Percentiles rank a stretch among this genome's conserved stretches.
Conservation (phyloP, 1,140 invertebrate genomes). For the Mya arenaria region DNA sequence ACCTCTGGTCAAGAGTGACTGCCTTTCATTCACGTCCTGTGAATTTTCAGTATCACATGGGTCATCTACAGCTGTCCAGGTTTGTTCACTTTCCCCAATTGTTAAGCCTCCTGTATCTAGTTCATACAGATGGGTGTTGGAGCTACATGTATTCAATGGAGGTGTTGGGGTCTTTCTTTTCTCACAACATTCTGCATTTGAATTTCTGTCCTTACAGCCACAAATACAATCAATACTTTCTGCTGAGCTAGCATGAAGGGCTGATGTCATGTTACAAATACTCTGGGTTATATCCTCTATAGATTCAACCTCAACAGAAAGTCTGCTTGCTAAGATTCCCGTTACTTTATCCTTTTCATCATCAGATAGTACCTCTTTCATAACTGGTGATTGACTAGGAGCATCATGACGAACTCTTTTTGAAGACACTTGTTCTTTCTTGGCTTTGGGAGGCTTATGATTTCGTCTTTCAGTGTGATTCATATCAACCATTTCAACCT, state of each 20-base stretch:
- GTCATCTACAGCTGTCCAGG: too few species aligned
- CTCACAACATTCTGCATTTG: conserved; percentile 28
- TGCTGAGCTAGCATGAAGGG: conserved; percentile 44
- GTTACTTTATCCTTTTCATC: conserved; percentile 11
- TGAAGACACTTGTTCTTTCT: too few species aligned
- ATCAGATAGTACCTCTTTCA: conserved; percentile 18
- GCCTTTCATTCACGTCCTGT: too few species aligned
- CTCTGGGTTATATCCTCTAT: conserved; percentile 29
- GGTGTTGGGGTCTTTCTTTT: conserved; percentile 36
- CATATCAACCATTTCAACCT: too few species aligned
- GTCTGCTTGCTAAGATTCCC: background rate
- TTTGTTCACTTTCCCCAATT: too few species aligned
- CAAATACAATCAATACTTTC: conserved; percentile 52
- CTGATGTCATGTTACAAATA: conserved; percentile 49
- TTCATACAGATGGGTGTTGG: too few species aligned
- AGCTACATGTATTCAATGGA: background rate
- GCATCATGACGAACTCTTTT: too few species aligned
- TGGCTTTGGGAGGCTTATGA: too few species aligned
- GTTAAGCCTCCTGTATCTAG: too few species aligned
- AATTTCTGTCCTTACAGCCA: conserved; percentile 49
- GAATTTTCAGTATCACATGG: too few species aligned
- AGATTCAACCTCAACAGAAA: background rate
- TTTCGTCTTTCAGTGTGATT: too few species aligned
- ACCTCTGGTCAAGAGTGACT: too few species aligned
- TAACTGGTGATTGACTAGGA: conserved; percentile 14